These are phyloP conservation scores for Blastobasis lacticolella DNA, from an alignment of 2,888 invertebrate species.

Conservation along the genomic window DNA sequence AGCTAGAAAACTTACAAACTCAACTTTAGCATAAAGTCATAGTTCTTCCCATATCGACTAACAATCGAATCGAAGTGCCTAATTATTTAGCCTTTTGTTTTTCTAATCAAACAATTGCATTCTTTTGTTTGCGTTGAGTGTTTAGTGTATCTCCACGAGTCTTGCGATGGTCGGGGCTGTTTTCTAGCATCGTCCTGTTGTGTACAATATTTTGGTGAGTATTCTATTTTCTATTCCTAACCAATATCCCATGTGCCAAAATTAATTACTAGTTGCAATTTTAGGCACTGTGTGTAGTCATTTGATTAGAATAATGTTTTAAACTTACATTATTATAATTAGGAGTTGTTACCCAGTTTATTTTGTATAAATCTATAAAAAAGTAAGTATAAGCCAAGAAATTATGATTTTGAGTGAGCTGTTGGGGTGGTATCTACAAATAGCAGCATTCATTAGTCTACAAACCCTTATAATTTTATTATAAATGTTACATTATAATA, in stretches of 20 bases:
- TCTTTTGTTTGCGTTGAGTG: conserved; percentile 38
- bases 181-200: conserved; percentile 68
- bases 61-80: conserved; percentile 52
- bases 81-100: conserved; percentile 37
- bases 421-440: too few species aligned
- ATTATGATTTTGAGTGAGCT: too few species aligned
- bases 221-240: not conserved
- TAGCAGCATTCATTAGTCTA: too few species aligned
- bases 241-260: not conserved
- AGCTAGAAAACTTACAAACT: too few species aligned
- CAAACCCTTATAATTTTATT: too few species aligned
- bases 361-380: too few species aligned
- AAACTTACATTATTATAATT: too few species aligned
- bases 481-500: too few species aligned
- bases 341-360: too few species aligned
- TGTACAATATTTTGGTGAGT: conserved; percentile 64
- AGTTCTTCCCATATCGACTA: conserved; percentile 21
- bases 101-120: conserved; percentile 13
- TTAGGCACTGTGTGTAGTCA: not conserved
- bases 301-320: not conserved
- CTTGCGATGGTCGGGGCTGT: conserved; percentile 67
- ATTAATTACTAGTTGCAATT: conserved; percentile 1
- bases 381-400: too few species aligned
- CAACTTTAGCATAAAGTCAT: conserved; percentile 4
- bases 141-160: conserved; percentile 43